Conservation (phyloP, 2,888 invertebrate species). For the Nomada ruficornis region DNA sequence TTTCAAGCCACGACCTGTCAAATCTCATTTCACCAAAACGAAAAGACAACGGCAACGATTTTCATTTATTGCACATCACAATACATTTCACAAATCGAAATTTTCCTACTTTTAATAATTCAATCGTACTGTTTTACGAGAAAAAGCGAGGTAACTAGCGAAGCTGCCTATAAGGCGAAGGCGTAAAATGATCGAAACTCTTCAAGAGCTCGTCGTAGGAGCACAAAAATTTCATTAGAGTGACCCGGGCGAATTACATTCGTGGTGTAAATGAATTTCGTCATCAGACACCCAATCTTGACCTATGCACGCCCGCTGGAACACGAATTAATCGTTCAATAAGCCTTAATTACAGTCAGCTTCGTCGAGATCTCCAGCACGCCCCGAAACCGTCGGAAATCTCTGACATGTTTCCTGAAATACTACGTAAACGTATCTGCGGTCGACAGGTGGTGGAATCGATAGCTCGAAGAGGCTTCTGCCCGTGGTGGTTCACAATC, state of each 20-base stretch:
- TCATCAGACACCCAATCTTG: background rate
- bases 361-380: background rate
- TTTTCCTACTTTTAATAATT: too few species aligned
- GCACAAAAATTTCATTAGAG: background rate
- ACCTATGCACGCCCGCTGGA: too few species aligned
- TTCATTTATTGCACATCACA: too few species aligned
- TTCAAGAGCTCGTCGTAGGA: background rate
- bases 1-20: too few species aligned
- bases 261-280: constrained; percentile 4
- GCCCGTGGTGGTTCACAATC: constrained; percentile 37
- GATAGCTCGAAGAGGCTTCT: constrained; percentile 56
- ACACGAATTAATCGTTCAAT: constrained; percentile 33
- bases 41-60: too few species aligned
- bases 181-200: too few species aligned
- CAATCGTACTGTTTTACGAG: too few species aligned
- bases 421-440: constrained; percentile 43
- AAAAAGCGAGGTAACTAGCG: background rate
- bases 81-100: too few species aligned
- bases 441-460: constrained; percentile 53
- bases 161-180: too few species aligned
- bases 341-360: constrained; percentile 24
- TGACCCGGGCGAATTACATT: background rate
- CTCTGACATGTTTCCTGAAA: constrained; percentile 30
- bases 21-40: too few species aligned
- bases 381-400: constrained; percentile 23